Percentiles rank a stretch among this genome's conserved stretches.
Evolutionary conservation across 2,797 vertebrate genomes (phyloP).

Genomic region (Sarcoramphus papa): DNA sequence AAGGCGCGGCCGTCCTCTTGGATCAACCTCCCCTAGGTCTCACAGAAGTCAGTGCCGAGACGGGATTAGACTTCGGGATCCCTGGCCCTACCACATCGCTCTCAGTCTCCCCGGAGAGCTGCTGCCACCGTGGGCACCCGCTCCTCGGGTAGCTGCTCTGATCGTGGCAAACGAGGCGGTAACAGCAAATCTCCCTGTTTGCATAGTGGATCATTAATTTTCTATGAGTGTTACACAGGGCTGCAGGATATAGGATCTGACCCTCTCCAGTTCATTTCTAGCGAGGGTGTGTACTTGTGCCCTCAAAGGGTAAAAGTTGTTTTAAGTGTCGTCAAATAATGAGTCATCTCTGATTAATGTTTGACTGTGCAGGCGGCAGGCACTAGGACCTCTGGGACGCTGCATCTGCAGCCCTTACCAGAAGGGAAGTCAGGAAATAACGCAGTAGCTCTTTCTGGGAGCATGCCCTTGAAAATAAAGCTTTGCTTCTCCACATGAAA

Average conservation of each 20-base stretch:
- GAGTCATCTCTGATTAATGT: background rate
- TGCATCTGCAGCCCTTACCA: background rate
- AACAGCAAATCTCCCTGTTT: background rate
- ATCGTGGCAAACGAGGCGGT: accelerated
- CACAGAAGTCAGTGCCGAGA: background rate
- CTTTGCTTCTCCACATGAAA: background rate
- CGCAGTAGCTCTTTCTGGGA: background rate
- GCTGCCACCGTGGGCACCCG: background rate
- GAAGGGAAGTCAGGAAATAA: slow-evolving; percentile 40
- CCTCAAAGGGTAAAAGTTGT: background rate
- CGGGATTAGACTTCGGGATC: background rate
- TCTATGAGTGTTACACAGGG: accelerated
- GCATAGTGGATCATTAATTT: no score
- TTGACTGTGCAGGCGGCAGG: background rate
- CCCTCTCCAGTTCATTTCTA: background rate
- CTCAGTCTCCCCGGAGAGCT: background rate
- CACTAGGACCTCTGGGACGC: background rate
- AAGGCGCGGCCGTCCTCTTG: accelerated
- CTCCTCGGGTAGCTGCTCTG: background rate
- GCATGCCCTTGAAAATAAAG: background rate
- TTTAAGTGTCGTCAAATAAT: background rate
- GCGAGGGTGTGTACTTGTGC: background rate
- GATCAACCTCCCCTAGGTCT: background rate
- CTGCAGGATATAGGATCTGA: background rate
- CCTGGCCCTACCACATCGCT: background rate